Conservation (phyloP, 2,797 vertebrate genomes). For the Anniella stebbinsi region DNA sequence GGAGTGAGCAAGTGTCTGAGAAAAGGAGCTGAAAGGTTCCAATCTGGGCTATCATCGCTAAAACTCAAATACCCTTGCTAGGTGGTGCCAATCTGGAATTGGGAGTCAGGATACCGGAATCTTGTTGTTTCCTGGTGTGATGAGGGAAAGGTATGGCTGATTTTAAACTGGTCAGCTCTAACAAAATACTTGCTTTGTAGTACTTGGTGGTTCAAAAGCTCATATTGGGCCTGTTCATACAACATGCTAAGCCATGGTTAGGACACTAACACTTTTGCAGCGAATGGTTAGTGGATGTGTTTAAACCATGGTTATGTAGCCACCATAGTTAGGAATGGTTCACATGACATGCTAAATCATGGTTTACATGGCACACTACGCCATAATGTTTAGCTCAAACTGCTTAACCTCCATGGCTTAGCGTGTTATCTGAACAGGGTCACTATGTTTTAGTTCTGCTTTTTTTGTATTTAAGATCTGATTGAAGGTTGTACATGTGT, state of each 20-base stretch:
- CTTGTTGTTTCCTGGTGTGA: not conserved
- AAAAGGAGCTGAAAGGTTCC: conserved; percentile 7
- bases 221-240: too few relatives aligned
- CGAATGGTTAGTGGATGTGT: too few relatives aligned
- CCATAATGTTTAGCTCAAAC: too few relatives aligned
- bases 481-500: not conserved
- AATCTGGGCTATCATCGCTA: not conserved
- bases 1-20: conserved; percentile 2
- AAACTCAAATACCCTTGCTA: not conserved
- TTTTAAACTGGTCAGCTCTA: not conserved
- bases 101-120: not conserved
- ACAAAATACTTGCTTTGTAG: not conserved
- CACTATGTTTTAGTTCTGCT: not conserved
- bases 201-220: not conserved
- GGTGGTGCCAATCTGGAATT: too few relatives aligned
- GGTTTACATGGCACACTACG: too few relatives aligned
- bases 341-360: too few relatives aligned
- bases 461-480: not conserved
- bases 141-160: not conserved
- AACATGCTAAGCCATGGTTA: too few relatives aligned
- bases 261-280: too few relatives aligned
- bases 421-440: too few relatives aligned
- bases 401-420: too few relatives aligned
- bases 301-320: too few relatives aligned
- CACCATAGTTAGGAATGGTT: too few relatives aligned